These are phyloP conservation scores for Eubucco bourcierii DNA, from an alignment of 2,113 vertebrate species.

Conservation along the genomic window DNA sequence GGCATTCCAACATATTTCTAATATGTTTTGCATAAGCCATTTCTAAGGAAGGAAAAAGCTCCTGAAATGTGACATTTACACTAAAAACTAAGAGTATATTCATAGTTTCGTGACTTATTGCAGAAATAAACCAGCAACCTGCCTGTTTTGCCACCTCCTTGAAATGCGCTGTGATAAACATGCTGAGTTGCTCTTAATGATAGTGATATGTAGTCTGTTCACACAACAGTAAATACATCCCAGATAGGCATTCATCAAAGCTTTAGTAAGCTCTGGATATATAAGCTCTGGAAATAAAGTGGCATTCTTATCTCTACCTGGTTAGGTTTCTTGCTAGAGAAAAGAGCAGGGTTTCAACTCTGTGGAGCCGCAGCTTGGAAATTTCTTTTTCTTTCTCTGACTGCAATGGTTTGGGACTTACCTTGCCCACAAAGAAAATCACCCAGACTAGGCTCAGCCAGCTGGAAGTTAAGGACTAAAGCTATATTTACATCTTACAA, in stretches of 20 bases:
- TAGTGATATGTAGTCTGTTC: neutral
- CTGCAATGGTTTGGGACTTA: too few species aligned
- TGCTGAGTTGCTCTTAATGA: slow-evolving; percentile 33
- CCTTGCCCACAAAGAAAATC: too few species aligned
- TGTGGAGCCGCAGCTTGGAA: slow-evolving; percentile 4
- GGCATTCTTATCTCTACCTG: neutral
- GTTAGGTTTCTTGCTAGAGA: slow-evolving; percentile 25
- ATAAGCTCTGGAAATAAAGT: slow-evolving; percentile 41
- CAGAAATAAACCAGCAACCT: neutral
- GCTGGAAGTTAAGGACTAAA: too few species aligned
- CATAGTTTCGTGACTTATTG: neutral
- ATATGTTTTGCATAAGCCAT: slow-evolving; percentile 19
- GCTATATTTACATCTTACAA: too few species aligned
- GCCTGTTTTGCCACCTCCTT: slow-evolving; percentile 5
- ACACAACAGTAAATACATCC: slow-evolving; percentile 40
- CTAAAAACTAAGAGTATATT: slow-evolving; percentile 17
- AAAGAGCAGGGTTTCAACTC: slow-evolving; percentile 55
- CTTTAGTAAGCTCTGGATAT: slow-evolving; percentile 11
- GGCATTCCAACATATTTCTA: slow-evolving; percentile 28
- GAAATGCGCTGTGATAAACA: slow-evolving; percentile 23
- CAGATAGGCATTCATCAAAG: slow-evolving; percentile 39
- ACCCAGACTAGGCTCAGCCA: too few species aligned
- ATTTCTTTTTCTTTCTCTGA: neutral
- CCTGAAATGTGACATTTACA: slow-evolving; percentile 17
- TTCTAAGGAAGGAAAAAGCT: neutral